phyloP scores from a whole-genome alignment of 2,113 vertebrate genomes.

The Ia io region DNA sequence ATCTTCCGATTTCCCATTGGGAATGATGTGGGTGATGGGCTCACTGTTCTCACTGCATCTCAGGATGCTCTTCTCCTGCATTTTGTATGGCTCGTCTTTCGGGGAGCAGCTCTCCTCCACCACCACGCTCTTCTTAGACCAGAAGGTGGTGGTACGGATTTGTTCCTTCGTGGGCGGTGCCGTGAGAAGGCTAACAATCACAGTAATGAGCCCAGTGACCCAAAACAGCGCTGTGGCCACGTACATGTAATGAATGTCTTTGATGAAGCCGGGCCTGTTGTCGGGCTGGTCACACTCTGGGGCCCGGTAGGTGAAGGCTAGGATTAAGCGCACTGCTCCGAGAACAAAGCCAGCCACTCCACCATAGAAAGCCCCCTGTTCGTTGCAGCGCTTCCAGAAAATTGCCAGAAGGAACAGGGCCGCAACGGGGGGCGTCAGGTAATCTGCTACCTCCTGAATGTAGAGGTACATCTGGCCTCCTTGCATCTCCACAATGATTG shows the following conservation, averaged over 20 bases:
- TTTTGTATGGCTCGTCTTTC: conserved; percentile 83
- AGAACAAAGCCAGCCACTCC: conserved; percentile 93
- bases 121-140: conserved; percentile 86
- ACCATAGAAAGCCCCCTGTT: conserved; percentile 95
- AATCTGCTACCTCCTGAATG: conserved; percentile 98
- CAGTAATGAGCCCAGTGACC: conserved; percentile 91
- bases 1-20: conserved; percentile 88
- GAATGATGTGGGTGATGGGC: conserved; percentile 83
- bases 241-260: conserved; percentile 96
- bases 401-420: conserved; percentile 96
- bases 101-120: conserved; percentile 69
- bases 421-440: conserved; percentile 95
- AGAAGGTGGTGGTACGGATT: conserved; percentile 90
- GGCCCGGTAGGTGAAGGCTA: conserved; percentile 93
- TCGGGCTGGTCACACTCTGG: conserved; percentile 94
- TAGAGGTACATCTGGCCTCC: conserved; percentile 99
- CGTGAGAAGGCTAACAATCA: conserved; percentile 93
- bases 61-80: conserved; percentile 83
- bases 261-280: conserved; percentile 90
- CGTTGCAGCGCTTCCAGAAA: conserved; percentile 97
- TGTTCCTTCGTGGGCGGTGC: conserved; percentile 90
- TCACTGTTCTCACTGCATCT: conserved; percentile 78
- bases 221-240: conserved; percentile 94
- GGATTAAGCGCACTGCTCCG: conserved; percentile 87
- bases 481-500: conserved; percentile 98